Evolutionary conservation across 1,140 invertebrate species (phyloP), one percentile per base, ranked within the genome.

Genomic region (Odontomachus brunneus): DNA sequence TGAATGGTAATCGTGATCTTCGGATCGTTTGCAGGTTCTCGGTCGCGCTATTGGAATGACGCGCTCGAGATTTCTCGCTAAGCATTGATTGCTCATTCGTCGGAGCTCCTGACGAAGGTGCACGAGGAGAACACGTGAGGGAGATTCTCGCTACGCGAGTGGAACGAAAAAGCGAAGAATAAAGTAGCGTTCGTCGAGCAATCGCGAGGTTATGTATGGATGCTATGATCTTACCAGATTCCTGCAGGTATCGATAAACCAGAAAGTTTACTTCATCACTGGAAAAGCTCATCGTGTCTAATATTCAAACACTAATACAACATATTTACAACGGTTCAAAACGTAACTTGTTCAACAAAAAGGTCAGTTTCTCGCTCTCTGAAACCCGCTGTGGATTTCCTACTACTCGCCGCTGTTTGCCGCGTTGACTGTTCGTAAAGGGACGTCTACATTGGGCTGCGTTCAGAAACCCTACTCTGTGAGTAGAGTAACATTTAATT

Each of bases 181-280:
- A 17, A 49, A 74, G 7, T 19, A 12, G 33, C 33, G 9, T 65
- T 22, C 62, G 15, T 44, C n/a, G 14, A 44, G 22, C n/a, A 12
- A 19, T 67, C 49, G 66, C 86, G 44, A 93, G 91, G 92, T 93
- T 93, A 93, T 84, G 85, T 51, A 26, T 22, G 14, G 62, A 9
- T 75, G 24, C 4, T 7, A 66, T 72, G 66, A 14, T 82, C 95
- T 91, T 95, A 99, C 98, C 99, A 89, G 98, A 99, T 95, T 99
- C 99, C 94, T 99, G 99, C 51, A 99, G 95, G 94, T 99, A 99
- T 91, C 99, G 96, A 93, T 99, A 99, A 73, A 99, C 98, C 84
- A 99, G 95, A 95, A 99, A 99, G 94, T 99, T 99, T 0, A 99
- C 98, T 96, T 99, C 99, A 94, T 99, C 99, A 94, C 98, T 99